Conservation (phyloP, 2,888 invertebrate genomes). For the Meliscaeva auricollis region DNA sequence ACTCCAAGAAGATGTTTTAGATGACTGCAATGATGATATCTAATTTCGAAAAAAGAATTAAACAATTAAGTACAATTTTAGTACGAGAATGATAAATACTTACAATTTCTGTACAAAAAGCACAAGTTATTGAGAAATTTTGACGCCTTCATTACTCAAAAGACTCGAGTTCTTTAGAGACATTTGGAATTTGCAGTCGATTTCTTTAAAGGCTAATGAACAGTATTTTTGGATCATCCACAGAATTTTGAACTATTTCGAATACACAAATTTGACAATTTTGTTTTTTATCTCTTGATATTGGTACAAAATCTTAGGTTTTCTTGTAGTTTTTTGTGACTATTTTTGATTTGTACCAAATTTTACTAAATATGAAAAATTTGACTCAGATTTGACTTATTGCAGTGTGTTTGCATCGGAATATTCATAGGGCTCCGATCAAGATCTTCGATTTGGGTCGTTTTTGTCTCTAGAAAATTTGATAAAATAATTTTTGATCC, state of each 20-base stretch:
- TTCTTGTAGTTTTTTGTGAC: too few relatives aligned
- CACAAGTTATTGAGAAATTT: not conserved
- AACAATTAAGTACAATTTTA: not conserved
- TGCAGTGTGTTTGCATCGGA: too few relatives aligned
- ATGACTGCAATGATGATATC: not conserved
- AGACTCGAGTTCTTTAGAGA: not conserved
- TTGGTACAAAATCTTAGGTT: too few relatives aligned
- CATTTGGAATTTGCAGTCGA: not conserved
- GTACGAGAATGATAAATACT: not conserved
- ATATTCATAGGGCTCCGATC: too few relatives aligned
- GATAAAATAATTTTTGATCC: too few relatives aligned
- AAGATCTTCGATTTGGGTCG: too few relatives aligned
- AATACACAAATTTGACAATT: not conserved
- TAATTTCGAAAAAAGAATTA: not conserved
- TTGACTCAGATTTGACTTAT: too few relatives aligned
- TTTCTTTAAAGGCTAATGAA: not conserved
- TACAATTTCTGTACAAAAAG: slow-evolving; percentile 18
- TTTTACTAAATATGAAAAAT: too few relatives aligned
- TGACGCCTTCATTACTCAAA: slow-evolving; percentile 35
- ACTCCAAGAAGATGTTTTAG: not conserved
- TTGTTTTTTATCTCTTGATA: too few relatives aligned
- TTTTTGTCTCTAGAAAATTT: too few relatives aligned
- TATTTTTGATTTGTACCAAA: too few relatives aligned
- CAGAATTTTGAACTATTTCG: not conserved
- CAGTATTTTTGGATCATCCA: not conserved